Conservation (phyloP, 2,113 vertebrate species). For the Chaenogobius annularis region DNA sequence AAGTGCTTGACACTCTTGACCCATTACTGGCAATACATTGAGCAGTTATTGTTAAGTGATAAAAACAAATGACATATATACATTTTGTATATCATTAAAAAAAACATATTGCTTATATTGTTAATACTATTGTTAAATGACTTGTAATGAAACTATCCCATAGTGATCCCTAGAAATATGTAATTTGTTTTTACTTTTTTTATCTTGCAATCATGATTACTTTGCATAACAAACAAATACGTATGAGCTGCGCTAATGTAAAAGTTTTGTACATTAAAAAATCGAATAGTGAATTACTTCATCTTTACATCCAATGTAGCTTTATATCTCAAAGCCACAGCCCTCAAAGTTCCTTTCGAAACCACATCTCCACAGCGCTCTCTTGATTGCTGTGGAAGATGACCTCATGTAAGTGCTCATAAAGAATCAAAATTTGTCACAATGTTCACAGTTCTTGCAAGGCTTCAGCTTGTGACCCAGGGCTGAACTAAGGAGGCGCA, state of each 20-base stretch:
- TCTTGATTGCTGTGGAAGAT: slow-evolving; percentile 1
- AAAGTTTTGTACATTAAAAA: not conserved
- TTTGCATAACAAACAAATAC: not conserved
- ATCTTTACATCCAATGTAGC: not conserved
- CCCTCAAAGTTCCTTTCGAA: slow-evolving; percentile 6
- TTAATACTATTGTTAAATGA: no score
- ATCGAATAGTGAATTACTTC: not conserved
- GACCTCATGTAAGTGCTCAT: slow-evolving; percentile 26
- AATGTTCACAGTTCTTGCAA: slow-evolving; percentile 38
- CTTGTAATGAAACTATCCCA: no score
- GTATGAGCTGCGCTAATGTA: not conserved
- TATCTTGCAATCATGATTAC: not conserved
- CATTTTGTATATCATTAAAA: no score
- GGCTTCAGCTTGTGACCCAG: slow-evolving; percentile 35
- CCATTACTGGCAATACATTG: slow-evolving; percentile 15
- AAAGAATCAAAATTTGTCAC: slow-evolving; percentile 23
- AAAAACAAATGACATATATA: not conserved
- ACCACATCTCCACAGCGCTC: slow-evolving; percentile 9
- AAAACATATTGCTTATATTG: not conserved
- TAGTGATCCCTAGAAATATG: no score
- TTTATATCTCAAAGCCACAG: slow-evolving; percentile 6
- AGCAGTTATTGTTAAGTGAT: not conserved
- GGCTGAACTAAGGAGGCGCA: slow-evolving; percentile 54
- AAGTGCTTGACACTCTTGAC: slow-evolving; percentile 35
- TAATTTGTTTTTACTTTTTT: not conserved